Evolutionary conservation across 2,888 invertebrate species (phyloP), one percentile per base, ranked within the genome.

Genomic region (Melanophora roralis): DNA sequence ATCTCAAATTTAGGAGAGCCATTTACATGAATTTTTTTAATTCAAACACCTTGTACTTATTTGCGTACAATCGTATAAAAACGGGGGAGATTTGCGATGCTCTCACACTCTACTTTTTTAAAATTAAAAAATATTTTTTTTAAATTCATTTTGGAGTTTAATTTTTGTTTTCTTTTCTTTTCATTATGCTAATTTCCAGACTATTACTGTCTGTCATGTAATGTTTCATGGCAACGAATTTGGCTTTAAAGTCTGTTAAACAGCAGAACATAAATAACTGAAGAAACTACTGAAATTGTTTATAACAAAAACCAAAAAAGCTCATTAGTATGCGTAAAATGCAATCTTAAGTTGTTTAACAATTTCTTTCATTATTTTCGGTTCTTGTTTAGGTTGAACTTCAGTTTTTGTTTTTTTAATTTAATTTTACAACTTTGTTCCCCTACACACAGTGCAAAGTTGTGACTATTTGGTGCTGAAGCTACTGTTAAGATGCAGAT

Each of bases 251-350:
- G 16, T 55, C 71, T 64, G 78, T 68, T 78, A 69, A 78, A 64
- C 53, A 69, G 71, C 74, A n/a, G n/a, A n/a, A n/a, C n/a, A n/a
- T n/a, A n/a, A 27, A 19, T 19, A 47, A 9, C 12, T 3, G 6
- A 51, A 1, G 16, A 21, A 65, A 60, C 40, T 57, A 64, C 71
- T 21, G 12, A 65, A 71, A 60, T 45, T 62, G 34, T 60, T 71
- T 23, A 14, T 19, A 45, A 32, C 47, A 38, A 8, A 45, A 32
- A n/a, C 40, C 38, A 27, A 23, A n/a, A 12, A 32, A 59, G 67
- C 80, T 80, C 80, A 80, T 80, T 76, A 80, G 80, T 80, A 80
- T 80, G 76, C 80, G 68, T 72, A 64, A 76, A 76, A 73, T 80
- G 80, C 72, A 73, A 64, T 80, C 76, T n/a, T n/a, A 80, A 80